These are phyloP conservation scores for Chirona hameri DNA, from an alignment of 2,888 invertebrate genomes.

Conservation along the genomic window DNA sequence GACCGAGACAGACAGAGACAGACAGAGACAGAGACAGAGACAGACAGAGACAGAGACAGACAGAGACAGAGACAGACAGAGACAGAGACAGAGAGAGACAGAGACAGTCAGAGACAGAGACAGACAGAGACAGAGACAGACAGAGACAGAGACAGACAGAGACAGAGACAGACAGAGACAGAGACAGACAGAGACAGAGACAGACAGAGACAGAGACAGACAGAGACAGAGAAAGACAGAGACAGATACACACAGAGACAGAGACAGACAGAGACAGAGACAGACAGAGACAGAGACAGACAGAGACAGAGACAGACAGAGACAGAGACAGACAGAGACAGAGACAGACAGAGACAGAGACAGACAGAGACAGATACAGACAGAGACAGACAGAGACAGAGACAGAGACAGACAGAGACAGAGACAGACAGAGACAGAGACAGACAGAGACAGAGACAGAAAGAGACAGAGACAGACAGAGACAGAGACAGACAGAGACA, in stretches of 20 bases:
- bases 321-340: constrained; percentile 13
- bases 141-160: not conserved
- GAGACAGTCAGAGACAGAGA: constrained; percentile 22
- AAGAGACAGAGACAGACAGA: not conserved
- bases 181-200: constrained; percentile 28
- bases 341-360: constrained; percentile 1
- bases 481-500: not conserved
- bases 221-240: constrained; percentile 29
- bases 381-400: too few relatives aligned
- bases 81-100: constrained; percentile 30
- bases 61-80: not conserved
- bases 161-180: constrained; percentile 25
- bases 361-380: too few relatives aligned
- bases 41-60: too few relatives aligned
- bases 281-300: constrained; percentile 28
- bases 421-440: not conserved
- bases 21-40: too few relatives aligned
- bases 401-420: not conserved
- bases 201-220: constrained; percentile 26
- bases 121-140: constrained; percentile 25
- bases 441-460: not conserved
- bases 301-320: constrained; percentile 25
- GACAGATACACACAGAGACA: constrained; percentile 30
- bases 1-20: constrained; percentile 10
- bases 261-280: constrained; percentile 22